Base-by-base conservation (phyloP, 2,888 invertebrate species). In the Xylophagus ater region DNA sequence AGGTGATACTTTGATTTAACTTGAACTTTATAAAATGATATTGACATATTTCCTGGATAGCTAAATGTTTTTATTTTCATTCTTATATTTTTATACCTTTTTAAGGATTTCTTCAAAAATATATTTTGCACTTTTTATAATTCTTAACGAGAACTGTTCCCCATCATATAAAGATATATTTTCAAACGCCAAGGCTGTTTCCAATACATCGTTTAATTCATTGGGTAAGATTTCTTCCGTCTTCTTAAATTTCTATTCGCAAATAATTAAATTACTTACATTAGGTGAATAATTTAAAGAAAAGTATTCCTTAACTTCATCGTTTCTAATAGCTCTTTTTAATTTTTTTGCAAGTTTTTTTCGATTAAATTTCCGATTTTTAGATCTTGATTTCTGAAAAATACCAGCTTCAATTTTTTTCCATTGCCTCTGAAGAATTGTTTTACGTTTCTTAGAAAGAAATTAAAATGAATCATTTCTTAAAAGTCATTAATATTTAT, bases 81-180 rank as follows among this genome's bases (percentile, higher is more conserved):
- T n/a, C n/a, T n/a, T n/a, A n/a, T n/a, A n/a, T n/a, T 4, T 14
- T 21, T 12, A 10, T 40, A 58, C 57, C 4, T 53, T 55, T 1
- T 45, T 45, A 3, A 63, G 36, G 32, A 62, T 56, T n/a, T 54
- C 48, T 28, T 56, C 51, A 12, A 57, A 45, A 15, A 64, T 64
- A 19, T 55, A 60, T 21, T 57, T 55, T 0, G 62, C 65, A 3
- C 58, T 56, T 44, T 59, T 59, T 10, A 43, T 4, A 26, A 37
- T 34, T 29, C 17, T 26, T 14, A 37, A 29, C 13, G 36, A 29
- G 10, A 20, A 17, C 1, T 33, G 23, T 14, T 21, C 18, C 15
- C 14, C 15, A 13, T 38, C 19, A 4, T 19, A n/a, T 18, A 9
- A 9, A 10, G 9, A 18, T 10, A 12, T 21, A 12, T 32, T 8